A percentile compares a stretch with the other conserved stretches of the same genome.
Conservation (phyloP, 1,140 invertebrate genomes). For the Triops cancriformis region DNA sequence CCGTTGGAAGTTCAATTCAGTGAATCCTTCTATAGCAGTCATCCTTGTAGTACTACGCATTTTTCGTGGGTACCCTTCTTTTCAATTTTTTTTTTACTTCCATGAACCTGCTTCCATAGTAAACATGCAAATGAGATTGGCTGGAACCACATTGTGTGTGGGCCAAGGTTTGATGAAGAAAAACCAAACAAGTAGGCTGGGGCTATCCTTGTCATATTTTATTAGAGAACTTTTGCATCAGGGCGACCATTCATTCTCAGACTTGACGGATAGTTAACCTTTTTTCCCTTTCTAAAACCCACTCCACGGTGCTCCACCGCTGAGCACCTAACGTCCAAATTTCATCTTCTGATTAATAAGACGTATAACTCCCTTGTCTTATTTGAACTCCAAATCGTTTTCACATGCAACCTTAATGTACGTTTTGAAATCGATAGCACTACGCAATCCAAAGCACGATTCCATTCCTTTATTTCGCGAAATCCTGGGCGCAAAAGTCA, state of each 20-base stretch:
- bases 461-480: too few species aligned
- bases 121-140: constrained; percentile 10
- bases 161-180: background rate
- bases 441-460: too few species aligned
- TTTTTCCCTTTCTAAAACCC: background rate
- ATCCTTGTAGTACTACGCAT: background rate
- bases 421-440: too few species aligned
- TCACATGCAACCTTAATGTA: too few species aligned
- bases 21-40: background rate
- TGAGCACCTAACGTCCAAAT: background rate
- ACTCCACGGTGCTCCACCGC: background rate
- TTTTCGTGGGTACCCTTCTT: background rate
- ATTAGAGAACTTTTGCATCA: background rate
- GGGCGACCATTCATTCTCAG: background rate
- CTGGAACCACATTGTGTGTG: background rate
- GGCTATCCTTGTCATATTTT: background rate
- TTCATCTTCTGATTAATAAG: background rate
- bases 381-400: too few species aligned
- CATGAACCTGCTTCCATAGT: background rate
- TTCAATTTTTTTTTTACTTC: too few species aligned
- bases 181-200: constrained; percentile 1
- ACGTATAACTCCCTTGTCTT: too few species aligned
- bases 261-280: background rate
- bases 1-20: background rate
- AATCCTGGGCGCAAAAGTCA: too few species aligned